Conservation (phyloP, 2,113 vertebrate species). For the Dipodomys merriami region DNA sequence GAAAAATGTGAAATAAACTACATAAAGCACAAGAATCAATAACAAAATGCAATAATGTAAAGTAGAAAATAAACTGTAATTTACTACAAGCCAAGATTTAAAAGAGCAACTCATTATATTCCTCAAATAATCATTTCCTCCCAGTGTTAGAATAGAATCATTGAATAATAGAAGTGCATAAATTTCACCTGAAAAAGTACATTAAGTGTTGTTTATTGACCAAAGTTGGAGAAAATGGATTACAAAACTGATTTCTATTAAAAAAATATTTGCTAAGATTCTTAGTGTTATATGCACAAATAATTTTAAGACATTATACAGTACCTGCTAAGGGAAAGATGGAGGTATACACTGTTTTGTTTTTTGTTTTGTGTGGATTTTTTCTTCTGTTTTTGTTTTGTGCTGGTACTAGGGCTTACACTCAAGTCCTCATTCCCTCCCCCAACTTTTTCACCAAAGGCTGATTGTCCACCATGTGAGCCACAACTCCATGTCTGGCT, state of each 20-base stretch:
- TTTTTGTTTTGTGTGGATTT: too few relatives aligned
- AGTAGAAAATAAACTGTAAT: neutral
- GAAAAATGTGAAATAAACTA: conserved; percentile 3
- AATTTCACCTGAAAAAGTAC: conserved; percentile 19
- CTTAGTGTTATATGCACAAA: neutral
- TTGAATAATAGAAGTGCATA: neutral
- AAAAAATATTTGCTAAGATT: neutral
- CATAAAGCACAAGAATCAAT: neutral
- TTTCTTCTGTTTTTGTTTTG: too few relatives aligned
- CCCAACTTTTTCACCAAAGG: too few relatives aligned
- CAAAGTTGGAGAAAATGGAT: neutral
- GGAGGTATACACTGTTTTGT: neutral
- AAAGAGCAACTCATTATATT: neutral
- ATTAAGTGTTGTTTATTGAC: neutral
- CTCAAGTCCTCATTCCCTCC: too few relatives aligned
- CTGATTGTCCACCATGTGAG: too few relatives aligned
- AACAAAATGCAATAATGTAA: neutral
- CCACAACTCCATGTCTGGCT: too few relatives aligned
- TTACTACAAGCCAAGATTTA: neutral
- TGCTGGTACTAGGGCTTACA: too few relatives aligned
- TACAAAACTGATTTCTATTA: conserved; percentile 1
- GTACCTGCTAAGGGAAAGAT: neutral
- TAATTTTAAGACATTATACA: neutral
- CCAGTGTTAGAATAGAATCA: neutral
- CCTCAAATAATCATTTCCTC: too few relatives aligned